Base-by-base conservation (phyloP, 2,113 vertebrate genomes). In the Xiphorhynchus elegans region DNA sequence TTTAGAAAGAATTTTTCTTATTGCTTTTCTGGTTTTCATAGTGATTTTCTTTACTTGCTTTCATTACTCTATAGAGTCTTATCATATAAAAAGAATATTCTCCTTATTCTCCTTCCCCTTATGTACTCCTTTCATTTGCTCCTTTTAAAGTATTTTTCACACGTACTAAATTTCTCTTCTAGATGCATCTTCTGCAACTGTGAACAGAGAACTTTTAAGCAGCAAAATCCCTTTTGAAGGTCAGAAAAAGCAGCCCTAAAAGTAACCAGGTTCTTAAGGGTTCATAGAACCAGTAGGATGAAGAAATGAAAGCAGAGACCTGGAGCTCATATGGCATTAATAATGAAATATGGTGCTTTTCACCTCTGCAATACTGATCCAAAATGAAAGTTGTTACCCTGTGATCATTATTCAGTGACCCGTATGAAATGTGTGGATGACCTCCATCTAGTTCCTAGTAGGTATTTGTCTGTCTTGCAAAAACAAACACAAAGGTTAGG, bases 401-500 rank as follows among this genome's bases (percentile, higher is more conserved):
- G 72, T 78, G 79, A 86, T 90, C 17, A 0, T 40, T 67, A 84
- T 68, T 86, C 85, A 74, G 64, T 70, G 87, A 93, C 64, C 92
- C 72, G 37, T 55, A 49, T 2, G 52, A 95, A 91, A 88, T 44
- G 44, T 39, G 56, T n/a, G 17, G 56, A 59, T 75, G 79, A 94
- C 76, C 79, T 92, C 68, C 88, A 84, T 88, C 93, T 92, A 70
- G 42, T 26, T 93, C 64, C 68, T 84, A n/a, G 68, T 59, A 84
- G 90, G 47, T 88, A 94, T 68, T 52, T 90, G 16, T 77, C 79
- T 84, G 82, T 74, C 72, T 92, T 16, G 0, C 49, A 59, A 83
- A 73, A 85, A 53, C 40, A 80, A 77, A 62, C 59, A 80, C 40
- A 60, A 73, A 69, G 72, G 75, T 86, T 83, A 81, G 40, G 44